Evolutionary conservation across 2,797 vertebrate genomes (phyloP).

Genomic region (Prionace glauca): DNA sequence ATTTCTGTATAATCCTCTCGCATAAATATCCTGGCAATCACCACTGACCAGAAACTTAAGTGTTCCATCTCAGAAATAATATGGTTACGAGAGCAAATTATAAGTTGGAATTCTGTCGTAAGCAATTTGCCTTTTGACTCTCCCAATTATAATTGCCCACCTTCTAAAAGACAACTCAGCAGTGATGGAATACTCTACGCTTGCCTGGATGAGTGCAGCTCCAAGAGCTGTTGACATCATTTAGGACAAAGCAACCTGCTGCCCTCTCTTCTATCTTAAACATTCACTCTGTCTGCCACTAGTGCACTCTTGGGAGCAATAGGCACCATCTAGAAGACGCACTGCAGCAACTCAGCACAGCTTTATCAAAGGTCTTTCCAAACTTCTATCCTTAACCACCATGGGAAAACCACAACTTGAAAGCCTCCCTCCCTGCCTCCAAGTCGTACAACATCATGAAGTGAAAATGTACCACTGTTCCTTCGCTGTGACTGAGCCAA

Average conservation of each 20-base stretch:
- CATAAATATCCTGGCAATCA: not conserved
- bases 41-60: not conserved
- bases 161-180: not conserved
- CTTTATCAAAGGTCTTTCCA: not conserved
- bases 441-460: not conserved
- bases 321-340: not conserved
- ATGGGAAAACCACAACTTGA: not conserved
- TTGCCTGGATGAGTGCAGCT: not conserved
- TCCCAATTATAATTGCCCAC: not conserved
- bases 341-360: not conserved
- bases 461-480: not conserved
- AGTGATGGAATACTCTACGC: not conserved
- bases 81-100: not conserved
- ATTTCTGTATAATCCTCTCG: not conserved
- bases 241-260: not conserved
- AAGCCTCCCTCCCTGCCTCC: too few relatives aligned
- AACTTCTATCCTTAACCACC: not conserved
- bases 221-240: not conserved
- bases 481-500: not conserved
- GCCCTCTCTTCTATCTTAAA: not conserved
- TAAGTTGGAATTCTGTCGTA: not conserved
- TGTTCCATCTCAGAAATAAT: not conserved
- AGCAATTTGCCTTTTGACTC: not conserved
- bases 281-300: too few relatives aligned
- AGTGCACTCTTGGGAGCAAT: not conserved